Conservation (phyloP, 2,888 invertebrate species). For the Augochlorella aurata region DNA sequence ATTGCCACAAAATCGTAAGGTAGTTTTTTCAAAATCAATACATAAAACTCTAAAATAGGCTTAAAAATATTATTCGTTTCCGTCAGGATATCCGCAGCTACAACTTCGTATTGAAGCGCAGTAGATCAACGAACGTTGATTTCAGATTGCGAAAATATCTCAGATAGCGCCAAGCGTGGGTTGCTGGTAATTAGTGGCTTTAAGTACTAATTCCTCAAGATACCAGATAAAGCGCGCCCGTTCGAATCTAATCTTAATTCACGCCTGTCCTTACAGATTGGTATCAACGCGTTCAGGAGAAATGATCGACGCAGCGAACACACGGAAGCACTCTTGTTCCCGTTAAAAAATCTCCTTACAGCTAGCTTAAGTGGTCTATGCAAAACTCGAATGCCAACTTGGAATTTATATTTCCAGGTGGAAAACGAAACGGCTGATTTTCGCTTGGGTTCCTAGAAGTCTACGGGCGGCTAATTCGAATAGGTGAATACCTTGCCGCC, state of each 20-base stretch:
- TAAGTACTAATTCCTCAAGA: constrained; percentile 42
- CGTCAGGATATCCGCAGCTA: constrained; percentile 1
- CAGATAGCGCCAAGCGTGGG: constrained; percentile 11
- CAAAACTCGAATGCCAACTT: not conserved
- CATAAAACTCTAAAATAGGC: too few relatives aligned
- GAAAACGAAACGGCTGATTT: not conserved
- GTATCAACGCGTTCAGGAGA: constrained; percentile 33
- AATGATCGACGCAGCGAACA: constrained; percentile 31
- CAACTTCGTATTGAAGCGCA: not conserved
- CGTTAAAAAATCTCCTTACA: constrained; percentile 5
- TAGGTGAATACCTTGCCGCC: too few relatives aligned
- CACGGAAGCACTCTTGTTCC: constrained; percentile 27
- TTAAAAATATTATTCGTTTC: not conserved
- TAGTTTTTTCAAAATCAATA: too few relatives aligned
- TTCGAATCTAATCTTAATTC: constrained; percentile 42
- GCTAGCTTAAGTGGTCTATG: not conserved
- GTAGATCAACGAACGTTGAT: constrained; percentile 19
- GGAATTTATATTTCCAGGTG: not conserved
- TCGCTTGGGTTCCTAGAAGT: not conserved
- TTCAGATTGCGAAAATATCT: constrained; percentile 25
- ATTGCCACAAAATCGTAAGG: too few relatives aligned
- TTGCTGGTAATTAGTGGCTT: constrained; percentile 31
- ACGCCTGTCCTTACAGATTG: constrained; percentile 33
- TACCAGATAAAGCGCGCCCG: constrained; percentile 35
- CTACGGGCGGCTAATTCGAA: too few relatives aligned